Evolutionary conservation across 2,888 invertebrate genomes (phyloP), one percentile per base, ranked within the genome.

Genomic region (Abrostola tripartita): DNA sequence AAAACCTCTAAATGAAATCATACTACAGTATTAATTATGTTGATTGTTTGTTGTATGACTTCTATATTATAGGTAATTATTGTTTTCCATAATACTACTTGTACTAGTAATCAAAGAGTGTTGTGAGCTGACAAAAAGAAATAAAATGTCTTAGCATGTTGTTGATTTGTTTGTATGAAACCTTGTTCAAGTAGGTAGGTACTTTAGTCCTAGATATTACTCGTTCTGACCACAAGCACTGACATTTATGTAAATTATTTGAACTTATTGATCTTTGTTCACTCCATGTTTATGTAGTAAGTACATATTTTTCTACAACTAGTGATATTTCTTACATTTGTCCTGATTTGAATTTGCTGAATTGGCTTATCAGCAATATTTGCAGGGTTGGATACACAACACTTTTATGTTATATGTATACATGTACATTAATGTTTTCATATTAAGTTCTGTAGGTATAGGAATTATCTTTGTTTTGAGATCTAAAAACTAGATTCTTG

Each of bases 161-260:
- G 24, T 24, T 24, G 24, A 24, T 24, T 14, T 6, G 44, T 44
- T 44, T 14, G 9, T 14, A 47, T 24, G 14, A 47, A 47, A 47
- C 10, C 14, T 47, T 24, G 4, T 24, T 24, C 8, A 47, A 47
- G 14, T 47, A 24, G 14, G 14, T 24, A 47, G 14, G 14, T 24
- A 47, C 14, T 47, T 12, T 1, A 9, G 24, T 5, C 4, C 12
- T 44, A 11, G 44, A 14, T 12, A 47, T 47, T 47, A 47, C 44
- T 47, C 44, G 14, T 14, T 12, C 44, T 47, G 44, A 47, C 44
- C 44, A 47, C 44, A 9, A 47, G 44, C 5, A 47, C 14, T 47
- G 44, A 47, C 44, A 47, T 47, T 47, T 24, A 24, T 47, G 44
- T 14, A 2, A 44, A 44, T 44, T 7, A 14, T 7, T 14, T 9